A percentile compares a stretch with the other conserved stretches of the same genome.
These are phyloP conservation scores for Ectropis grisescens DNA, from an alignment of 1,140 invertebrate genomes.

Conservation along the genomic window DNA sequence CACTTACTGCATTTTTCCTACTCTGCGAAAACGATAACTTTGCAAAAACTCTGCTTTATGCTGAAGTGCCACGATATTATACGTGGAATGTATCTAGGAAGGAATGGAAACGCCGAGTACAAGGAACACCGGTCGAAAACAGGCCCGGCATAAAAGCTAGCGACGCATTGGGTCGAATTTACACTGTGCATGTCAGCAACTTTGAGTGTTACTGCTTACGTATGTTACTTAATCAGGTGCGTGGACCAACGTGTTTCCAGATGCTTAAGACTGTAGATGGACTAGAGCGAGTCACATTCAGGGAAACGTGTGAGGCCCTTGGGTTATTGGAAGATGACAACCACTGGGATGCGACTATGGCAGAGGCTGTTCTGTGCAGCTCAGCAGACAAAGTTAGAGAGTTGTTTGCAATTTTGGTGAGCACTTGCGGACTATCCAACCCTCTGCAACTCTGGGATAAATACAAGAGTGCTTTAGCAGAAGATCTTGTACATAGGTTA, in stretches of 20 bases:
- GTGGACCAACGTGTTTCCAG: slow-evolving; percentile 17
- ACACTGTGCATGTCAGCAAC: slow-evolving; percentile 18
- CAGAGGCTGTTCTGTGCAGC: slow-evolving; percentile 13
- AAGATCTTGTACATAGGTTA: slow-evolving; percentile 29
- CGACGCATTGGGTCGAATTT: no score
- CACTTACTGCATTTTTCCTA: slow-evolving; percentile 21
- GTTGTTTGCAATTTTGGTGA: slow-evolving; percentile 20
- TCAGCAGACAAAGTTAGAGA: slow-evolving; percentile 14
- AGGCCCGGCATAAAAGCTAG: slow-evolving; percentile 19
- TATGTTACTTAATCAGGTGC: slow-evolving; percentile 18
- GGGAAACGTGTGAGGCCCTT: slow-evolving; percentile 17
- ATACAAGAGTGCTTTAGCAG: slow-evolving; percentile 20
- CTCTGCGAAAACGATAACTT: slow-evolving; percentile 19
- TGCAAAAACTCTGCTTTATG: slow-evolving; percentile 18
- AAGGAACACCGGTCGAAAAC: slow-evolving; percentile 15
- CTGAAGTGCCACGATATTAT: no score
- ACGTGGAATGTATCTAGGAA: slow-evolving; percentile 10
- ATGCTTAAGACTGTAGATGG: slow-evolving; percentile 15
- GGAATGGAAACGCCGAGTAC: slow-evolving; percentile 19
- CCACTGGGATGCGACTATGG: no score
- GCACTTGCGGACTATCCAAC: slow-evolving; percentile 19
- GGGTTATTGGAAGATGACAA: no score
- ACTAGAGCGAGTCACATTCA: slow-evolving; percentile 12
- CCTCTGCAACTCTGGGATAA: slow-evolving; percentile 19
- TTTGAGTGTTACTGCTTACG: slow-evolving; percentile 19